Conservation (phyloP, 2,113 vertebrate species). For the Panurus biarmicus region DNA sequence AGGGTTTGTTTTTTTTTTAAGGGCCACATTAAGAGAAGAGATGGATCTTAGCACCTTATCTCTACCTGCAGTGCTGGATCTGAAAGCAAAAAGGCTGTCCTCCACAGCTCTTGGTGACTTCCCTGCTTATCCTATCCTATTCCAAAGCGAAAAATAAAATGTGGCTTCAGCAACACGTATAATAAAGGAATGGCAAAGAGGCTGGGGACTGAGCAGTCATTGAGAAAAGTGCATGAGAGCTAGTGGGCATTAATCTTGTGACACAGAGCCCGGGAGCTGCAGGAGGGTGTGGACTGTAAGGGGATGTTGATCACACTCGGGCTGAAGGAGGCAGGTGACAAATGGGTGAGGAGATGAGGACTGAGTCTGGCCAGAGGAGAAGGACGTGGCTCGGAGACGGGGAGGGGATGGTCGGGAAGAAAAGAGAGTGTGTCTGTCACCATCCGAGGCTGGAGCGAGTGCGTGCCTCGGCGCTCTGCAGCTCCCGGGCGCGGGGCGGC, state of each 20-base stretch:
- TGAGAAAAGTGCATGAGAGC: neutral
- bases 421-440: neutral
- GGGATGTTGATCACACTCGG: neutral
- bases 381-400: neutral
- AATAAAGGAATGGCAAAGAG: neutral
- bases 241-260: neutral
- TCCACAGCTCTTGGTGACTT: neutral
- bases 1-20: neutral
- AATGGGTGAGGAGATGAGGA: neutral
- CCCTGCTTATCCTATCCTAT: neutral
- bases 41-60: neutral
- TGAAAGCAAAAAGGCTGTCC: neutral
- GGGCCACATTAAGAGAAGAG: neutral
- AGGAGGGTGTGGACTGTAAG: accelerated
- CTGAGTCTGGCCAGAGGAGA: neutral
- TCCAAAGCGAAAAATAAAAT: neutral
- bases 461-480: accelerated
- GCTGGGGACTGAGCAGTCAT: neutral
- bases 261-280: neutral
- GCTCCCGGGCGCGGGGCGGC: neutral
- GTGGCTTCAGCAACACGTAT: neutral
- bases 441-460: neutral
- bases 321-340: neutral
- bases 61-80: neutral
- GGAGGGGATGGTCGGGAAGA: neutral